phyloP scores from a whole-genome alignment of 2,888 invertebrate genomes.

The Cantharis lateralis region DNA sequence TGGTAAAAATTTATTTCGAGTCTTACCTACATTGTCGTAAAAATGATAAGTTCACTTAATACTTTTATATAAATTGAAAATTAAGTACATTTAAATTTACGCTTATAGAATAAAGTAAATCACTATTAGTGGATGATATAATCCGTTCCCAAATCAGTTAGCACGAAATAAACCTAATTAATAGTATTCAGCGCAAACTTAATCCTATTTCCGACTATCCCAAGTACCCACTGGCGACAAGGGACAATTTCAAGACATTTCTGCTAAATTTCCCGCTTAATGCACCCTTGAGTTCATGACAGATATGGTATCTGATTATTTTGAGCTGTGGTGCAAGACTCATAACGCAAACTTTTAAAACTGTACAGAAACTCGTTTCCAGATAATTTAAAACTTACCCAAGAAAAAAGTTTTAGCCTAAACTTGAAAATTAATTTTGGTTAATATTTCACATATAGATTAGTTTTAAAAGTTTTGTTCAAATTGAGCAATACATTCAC shows the following conservation, averaged over 20 bases:
- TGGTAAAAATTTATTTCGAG: background rate
- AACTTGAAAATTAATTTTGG: background rate
- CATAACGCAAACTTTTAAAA: background rate
- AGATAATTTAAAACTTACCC: background rate
- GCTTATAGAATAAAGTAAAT: constrained; percentile 18
- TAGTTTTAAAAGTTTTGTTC: background rate
- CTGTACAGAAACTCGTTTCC: background rate
- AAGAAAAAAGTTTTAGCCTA: background rate
- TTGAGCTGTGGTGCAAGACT: background rate
- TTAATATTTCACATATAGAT: background rate
- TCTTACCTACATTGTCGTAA: background rate
- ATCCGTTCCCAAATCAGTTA: constrained; percentile 22
- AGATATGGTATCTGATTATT: constrained; percentile 16
- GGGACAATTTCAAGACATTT: constrained; percentile 23
- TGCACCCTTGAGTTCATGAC: constrained; percentile 19
- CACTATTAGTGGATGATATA: constrained; percentile 21
- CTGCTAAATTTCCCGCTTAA: constrained; percentile 23
- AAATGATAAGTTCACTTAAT: background rate
- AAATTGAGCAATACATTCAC: constrained; percentile 7
- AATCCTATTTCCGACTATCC: constrained; percentile 22
- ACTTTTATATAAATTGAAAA: background rate
- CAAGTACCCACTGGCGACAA: constrained; percentile 22
- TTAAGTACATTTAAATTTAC: constrained; percentile 15
- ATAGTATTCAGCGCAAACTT: constrained; percentile 21
- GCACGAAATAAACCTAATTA: constrained; percentile 22